A percentile compares a stretch with the other conserved stretches of the same genome.
phyloP scores from a whole-genome alignment of 2,113 vertebrate species.

The Ptilorrhoa leucosticta region DNA sequence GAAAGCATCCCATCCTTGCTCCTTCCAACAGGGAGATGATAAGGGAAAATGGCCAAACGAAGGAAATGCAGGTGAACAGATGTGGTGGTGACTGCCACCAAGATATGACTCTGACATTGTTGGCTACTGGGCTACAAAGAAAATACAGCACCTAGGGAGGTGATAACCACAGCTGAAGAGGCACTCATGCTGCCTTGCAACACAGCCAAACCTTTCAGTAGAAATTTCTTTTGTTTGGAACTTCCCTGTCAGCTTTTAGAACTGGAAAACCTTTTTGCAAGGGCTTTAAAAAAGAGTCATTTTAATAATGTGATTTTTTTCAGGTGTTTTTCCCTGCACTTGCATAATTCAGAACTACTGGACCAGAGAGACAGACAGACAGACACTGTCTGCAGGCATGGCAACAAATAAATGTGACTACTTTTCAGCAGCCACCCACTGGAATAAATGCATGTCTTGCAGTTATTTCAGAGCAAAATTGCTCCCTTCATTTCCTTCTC shows the following conservation, averaged over 20 bases:
- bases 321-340: background rate
- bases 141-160: background rate
- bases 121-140: background rate
- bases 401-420: slow-evolving; percentile 40
- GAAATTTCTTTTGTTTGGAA: background rate
- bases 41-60: background rate
- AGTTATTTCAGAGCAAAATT: slow-evolving; percentile 16
- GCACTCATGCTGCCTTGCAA: background rate
- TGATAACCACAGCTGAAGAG: background rate
- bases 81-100: background rate
- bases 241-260: background rate
- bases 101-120: background rate
- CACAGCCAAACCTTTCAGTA: background rate
- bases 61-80: background rate
- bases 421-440: slow-evolving; percentile 4
- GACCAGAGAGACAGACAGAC: slow-evolving; percentile 23
- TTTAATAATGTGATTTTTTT: background rate
- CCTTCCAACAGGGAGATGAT: background rate
- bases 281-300: background rate
- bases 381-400: slow-evolving; percentile 47
- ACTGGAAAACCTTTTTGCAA: background rate
- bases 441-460: slow-evolving; percentile 18
- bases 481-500: background rate
- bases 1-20: background rate
- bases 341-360: background rate